Conservation (phyloP, 2,888 invertebrate genomes). For the Podabrus alpinus region DNA sequence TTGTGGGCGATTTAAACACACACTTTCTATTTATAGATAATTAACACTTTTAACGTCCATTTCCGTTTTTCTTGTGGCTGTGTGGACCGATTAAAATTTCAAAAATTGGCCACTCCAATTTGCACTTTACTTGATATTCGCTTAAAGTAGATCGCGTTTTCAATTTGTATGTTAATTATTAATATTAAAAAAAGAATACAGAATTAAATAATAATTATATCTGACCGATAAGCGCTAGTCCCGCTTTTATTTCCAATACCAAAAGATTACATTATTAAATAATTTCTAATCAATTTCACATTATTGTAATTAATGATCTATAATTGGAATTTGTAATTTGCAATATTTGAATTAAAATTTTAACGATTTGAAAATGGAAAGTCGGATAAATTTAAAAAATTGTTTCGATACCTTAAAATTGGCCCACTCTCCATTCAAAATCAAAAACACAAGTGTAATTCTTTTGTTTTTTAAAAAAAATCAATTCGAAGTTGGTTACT, state of each 20-base stretch:
- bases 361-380: background rate
- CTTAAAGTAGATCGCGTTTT: background rate
- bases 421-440: background rate
- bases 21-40: conserved; percentile 5
- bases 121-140: background rate
- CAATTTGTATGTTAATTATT: background rate
- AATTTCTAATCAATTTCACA: background rate
- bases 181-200: background rate
- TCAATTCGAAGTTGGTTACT: background rate
- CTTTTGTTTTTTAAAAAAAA: background rate
- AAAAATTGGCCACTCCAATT: background rate
- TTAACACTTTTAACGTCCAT: background rate
- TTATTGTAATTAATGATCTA: background rate
- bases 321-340: background rate
- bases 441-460: background rate
- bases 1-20: background rate
- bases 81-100: background rate
- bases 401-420: background rate
- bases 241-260: background rate
- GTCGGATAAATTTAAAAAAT: background rate
- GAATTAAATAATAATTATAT: background rate
- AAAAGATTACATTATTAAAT: background rate
- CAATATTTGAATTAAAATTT: background rate
- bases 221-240: background rate
- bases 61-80: background rate